A percentile compares a stretch with the other conserved stretches of the same genome.
Conservation (phyloP, 2,888 invertebrate species). For the Mesopsocus fuscifrons region DNA sequence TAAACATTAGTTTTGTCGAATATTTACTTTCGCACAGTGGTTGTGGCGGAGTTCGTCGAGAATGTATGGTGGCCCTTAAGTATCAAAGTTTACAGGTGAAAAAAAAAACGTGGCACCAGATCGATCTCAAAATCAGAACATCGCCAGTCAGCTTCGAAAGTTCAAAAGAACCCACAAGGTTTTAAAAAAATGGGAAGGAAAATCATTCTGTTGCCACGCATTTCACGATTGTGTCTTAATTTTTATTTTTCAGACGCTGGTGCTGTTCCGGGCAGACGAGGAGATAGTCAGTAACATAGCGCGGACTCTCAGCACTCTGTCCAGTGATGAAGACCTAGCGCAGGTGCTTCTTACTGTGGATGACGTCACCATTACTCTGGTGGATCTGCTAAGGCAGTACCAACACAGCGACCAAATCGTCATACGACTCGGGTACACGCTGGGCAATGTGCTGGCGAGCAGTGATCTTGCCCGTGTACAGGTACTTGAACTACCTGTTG, state of each 20-base stretch:
- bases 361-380: neutral
- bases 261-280: slow-evolving; percentile 48
- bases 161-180: neutral
- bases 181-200: neutral
- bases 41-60: too few relatives aligned
- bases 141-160: neutral
- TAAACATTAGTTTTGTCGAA: too few relatives aligned
- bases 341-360: slow-evolving; percentile 17
- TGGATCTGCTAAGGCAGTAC: slow-evolving; percentile 4
- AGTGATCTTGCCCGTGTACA: slow-evolving; percentile 47
- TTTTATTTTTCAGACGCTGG: slow-evolving; percentile 36
- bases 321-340: slow-evolving; percentile 52
- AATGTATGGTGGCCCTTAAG: too few relatives aligned
- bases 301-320: slow-evolving; percentile 51
- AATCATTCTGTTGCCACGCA: neutral
- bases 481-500: slow-evolving; percentile 23
- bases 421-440: slow-evolving; percentile 58
- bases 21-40: too few relatives aligned
- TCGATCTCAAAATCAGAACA: neutral
- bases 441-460: slow-evolving; percentile 70
- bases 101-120: too few relatives aligned
- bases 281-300: slow-evolving; percentile 59
- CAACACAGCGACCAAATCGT: slow-evolving; percentile 31
- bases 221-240: neutral
- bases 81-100: too few relatives aligned